Percentiles rank a stretch among this genome's conserved stretches.
These are phyloP conservation scores for Drosophila neocordata DNA, from an alignment of 1,140 invertebrate species.

Conservation along the genomic window DNA sequence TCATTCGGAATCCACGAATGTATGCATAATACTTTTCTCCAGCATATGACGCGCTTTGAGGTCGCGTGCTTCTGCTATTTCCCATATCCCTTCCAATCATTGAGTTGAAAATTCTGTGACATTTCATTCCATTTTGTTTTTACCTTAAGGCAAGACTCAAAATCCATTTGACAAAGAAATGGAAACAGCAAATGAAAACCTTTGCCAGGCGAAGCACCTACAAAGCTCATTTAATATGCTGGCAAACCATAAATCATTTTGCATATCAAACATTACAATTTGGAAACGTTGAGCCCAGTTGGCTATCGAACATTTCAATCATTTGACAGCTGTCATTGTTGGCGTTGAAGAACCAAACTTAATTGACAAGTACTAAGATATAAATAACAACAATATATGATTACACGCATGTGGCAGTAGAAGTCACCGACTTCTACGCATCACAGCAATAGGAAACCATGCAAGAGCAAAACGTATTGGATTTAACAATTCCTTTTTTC, in stretches of 20 bases:
- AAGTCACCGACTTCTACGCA: too few species aligned
- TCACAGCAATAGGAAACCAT: background rate
- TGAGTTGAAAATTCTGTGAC: conserved; percentile 33
- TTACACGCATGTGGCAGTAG: background rate
- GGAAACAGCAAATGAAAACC: background rate
- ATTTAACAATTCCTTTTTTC: background rate
- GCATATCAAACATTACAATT: background rate
- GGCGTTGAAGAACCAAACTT: conserved; percentile 6
- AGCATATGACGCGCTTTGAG: conserved; percentile 73
- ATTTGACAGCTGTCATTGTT: conserved; percentile 7
- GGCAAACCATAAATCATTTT: conserved; percentile 9
- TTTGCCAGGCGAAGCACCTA: background rate
- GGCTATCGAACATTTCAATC: conserved; percentile 1
- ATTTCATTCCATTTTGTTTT: conserved; percentile 29
- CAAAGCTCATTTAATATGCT: conserved; percentile 4
- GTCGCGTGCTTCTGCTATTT: conserved; percentile 59
- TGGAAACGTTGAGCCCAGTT: background rate
- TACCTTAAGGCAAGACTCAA: too few species aligned
- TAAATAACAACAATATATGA: background rate
- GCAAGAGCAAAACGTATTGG: background rate
- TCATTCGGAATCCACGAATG: conserved; percentile 28
- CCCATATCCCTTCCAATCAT: conserved; percentile 28
- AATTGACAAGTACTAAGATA: conserved; percentile 3
- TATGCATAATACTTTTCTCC: conserved; percentile 59
- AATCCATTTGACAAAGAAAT: too few species aligned